phyloP scores from a whole-genome alignment of 2,797 vertebrate genomes.

The Lepilemur septentrionalis region DNA sequence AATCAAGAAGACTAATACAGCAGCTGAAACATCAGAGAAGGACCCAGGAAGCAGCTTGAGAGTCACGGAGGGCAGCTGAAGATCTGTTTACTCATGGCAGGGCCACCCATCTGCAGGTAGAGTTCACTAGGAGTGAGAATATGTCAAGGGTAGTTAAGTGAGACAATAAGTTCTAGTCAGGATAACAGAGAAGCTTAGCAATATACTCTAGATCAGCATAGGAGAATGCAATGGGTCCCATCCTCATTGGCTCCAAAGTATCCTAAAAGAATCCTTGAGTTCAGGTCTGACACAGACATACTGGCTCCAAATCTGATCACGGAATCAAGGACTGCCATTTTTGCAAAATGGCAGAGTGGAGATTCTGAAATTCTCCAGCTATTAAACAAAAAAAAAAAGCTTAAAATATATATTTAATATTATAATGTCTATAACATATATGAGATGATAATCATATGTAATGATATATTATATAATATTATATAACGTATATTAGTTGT shows the following conservation, averaged over 20 bases:
- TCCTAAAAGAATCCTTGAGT: not conserved
- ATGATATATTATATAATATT: not conserved
- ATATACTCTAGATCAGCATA: not conserved
- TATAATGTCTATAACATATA: not conserved
- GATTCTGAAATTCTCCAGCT: conserved; percentile 16
- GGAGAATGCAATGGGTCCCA: not conserved
- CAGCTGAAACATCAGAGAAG: not conserved
- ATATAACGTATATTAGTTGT: not conserved
- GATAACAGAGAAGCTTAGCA: not conserved
- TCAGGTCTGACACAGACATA: not conserved
- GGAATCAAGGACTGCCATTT: not conserved
- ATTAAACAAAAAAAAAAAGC: not conserved
- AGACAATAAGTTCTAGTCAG: not conserved
- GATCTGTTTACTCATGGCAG: not conserved
- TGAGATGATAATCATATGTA: not conserved
- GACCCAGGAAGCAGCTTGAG: not conserved
- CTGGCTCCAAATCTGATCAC: not conserved
- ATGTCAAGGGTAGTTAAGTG: not conserved
- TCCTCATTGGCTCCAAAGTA: not conserved
- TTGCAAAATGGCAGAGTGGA: not conserved
- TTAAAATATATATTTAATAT: not conserved
- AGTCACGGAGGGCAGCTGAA: not conserved
- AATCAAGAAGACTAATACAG: not conserved
- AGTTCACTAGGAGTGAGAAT: not conserved
- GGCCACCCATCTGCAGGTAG: not conserved